Conservation (phyloP, 37 sponge, comb jelly and placozoan species). For the Eunapius fragilis region DNA sequence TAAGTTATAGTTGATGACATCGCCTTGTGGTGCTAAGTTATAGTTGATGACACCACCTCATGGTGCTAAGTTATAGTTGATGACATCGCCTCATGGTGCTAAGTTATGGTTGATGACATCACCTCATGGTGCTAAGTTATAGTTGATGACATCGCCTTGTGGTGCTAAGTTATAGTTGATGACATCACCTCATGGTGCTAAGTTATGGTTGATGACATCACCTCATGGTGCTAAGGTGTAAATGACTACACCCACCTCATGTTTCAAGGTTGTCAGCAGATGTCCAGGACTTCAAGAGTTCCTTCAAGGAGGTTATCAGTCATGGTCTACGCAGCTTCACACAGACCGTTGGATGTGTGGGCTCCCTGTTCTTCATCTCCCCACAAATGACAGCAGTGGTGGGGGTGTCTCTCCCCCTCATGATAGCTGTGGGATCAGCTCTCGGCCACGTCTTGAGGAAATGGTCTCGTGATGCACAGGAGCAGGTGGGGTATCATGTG, state of each 20-base stretch:
- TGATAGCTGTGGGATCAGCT: slow-evolving; percentile 78
- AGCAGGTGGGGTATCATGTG: slow-evolving; percentile 62
- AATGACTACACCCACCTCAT: background rate
- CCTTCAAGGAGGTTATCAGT: slow-evolving; percentile 85
- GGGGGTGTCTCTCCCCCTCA: slow-evolving; percentile 58
- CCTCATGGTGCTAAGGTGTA: background rate
- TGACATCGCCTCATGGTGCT: background rate
- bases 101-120: background rate
- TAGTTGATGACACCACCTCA: too few relatives aligned
- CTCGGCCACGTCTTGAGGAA: slow-evolving; percentile 72
- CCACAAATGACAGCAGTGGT: slow-evolving; percentile 82
- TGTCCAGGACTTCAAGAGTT: slow-evolving; percentile 96
- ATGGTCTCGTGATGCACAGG: slow-evolving; percentile 87
- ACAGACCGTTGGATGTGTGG: slow-evolving; percentile 83
- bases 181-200: background rate
- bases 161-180: background rate
- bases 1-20: too few relatives aligned
- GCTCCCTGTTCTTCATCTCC: slow-evolving; percentile 84
- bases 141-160: background rate
- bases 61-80: background rate
- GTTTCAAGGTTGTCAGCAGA: slow-evolving; percentile 85
- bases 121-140: background rate
- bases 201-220: background rate
- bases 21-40: too few relatives aligned
- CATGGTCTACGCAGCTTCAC: slow-evolving; percentile 76